Evolutionary conservation across 2,888 invertebrate genomes (phyloP), one percentile per base, ranked within the genome.

Genomic region (Clistopyga incitator): DNA sequence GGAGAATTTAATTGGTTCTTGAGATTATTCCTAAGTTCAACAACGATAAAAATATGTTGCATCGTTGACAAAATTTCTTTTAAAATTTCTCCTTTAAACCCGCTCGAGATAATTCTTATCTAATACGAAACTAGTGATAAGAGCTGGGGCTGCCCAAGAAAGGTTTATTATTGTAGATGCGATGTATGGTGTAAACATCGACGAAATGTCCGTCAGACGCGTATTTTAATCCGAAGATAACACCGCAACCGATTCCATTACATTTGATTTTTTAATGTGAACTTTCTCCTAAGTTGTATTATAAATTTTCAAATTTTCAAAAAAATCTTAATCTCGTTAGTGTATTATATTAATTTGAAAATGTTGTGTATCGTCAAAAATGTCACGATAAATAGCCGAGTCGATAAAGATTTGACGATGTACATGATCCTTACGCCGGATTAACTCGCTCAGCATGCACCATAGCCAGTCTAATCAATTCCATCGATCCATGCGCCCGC

Each of bases 391-490:
- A 38, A 38, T 38, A 38, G 10, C 38, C 10, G 0, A 38, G 38
- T 38, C 10, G 0, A 38, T 38, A 10, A 6, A 10, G 38, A 38
- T 10, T 38, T 38, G 0, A 38, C 10, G 0, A 10, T 10, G 10
- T 1, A 15, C 20, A 20, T 20, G 29, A 38, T 64, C 47, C 18
- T 52, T n/a, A 23, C 61, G 23, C 29, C 50, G 64, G 8, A 75
- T 75, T 64, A 75, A 38, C 52, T 64, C 29, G 50, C 15, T 64
- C 34, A 45, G 20, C 42, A 59, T 61, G 38, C 1, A 34, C 34
- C 50, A 29, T 11, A n/a, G 25, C 23, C 45, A 61, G 64, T 20
- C 75, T 71, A 81, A 84, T 84, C 78, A 84, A 84, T 84, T 81
- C 34, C 50, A 81, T 84, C 67, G 84, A 84, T 78, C 78, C 34